phyloP scores from a whole-genome alignment of 2,888 invertebrate species.

The Merodon equestris region DNA sequence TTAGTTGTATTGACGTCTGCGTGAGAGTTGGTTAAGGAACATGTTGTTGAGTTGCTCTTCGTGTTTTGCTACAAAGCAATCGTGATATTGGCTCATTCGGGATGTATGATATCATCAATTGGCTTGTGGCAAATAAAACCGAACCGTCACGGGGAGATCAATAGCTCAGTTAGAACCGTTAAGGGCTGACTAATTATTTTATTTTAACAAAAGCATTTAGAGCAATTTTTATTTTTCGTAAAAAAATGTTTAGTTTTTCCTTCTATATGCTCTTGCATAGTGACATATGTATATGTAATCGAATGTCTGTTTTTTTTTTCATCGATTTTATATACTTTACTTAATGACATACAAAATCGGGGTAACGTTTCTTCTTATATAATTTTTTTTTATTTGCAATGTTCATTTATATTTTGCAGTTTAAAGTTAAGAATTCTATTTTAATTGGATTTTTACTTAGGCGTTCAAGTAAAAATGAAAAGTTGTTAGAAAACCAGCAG shows the following conservation, averaged over 20 bases:
- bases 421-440: constrained; percentile 41
- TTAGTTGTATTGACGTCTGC: constrained; percentile 18
- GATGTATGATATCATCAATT: constrained; percentile 5
- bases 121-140: not conserved
- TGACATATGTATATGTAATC: constrained; percentile 39
- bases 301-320: constrained; percentile 21
- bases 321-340: constrained; percentile 18
- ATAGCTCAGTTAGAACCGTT: not conserved
- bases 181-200: constrained; percentile 7
- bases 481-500: constrained; percentile 31
- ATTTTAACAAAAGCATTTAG: constrained; percentile 57
- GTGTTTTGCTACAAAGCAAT: constrained; percentile 38
- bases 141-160: constrained; percentile 52
- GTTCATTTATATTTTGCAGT: constrained; percentile 38
- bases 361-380: constrained; percentile 24
- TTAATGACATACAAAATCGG: constrained; percentile 50
- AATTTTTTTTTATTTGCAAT: constrained; percentile 37
- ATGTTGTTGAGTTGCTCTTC: constrained; percentile 1
- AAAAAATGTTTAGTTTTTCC: constrained; percentile 48
- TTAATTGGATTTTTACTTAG: too few species aligned
- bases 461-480: too few species aligned
- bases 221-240: constrained; percentile 54
- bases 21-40: constrained; percentile 17
- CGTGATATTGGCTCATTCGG: constrained; percentile 61
- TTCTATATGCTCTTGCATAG: too few species aligned